Evolutionary conservation across 2,888 invertebrate species (phyloP), one percentile per base, ranked within the genome.

Genomic region (Nemotelus pantherinus): DNA sequence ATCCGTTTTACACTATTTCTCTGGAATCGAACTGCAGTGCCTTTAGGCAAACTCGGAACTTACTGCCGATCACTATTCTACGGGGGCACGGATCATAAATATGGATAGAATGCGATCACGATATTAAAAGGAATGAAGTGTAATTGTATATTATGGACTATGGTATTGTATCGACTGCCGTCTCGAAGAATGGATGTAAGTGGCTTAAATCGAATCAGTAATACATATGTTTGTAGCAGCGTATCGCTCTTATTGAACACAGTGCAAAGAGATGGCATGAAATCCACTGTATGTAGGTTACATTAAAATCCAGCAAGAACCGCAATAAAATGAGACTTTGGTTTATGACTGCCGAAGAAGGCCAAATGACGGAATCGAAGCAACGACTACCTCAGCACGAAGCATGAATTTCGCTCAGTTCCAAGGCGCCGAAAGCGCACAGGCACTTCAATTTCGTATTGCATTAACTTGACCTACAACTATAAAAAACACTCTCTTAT

Each of bases 381-480:
- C 5, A 43, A 25, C 10, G 47, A 41, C 25, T 39, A 6, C 48
- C 60, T 63, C 41, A 63, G 47, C 63, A 63, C 25, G 50, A 60
- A 74, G 45, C n/a, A 48, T 63, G 7, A 25, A 25, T 58, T 39
- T 3, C 57, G 72, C 1, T 5, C 70, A 70, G 43, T 43, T 41
- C 55, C 70, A 47, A 45, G 41, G 53, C 41, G 53, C 63, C 9
- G 43, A 39, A 63, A 25, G 47, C 45, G 65, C 6, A 39, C 58
- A 47, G 47, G 25, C 45, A 3, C 3, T 25, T 47, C 47, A 58
- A 39, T 63, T 67, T 67, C 74, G 50, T 79, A 77, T 77, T 79
- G 77, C 78, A 79, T 77, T 77, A 77, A 77, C 72, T 79, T 79
- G 78, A 79, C 78, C 78, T 79, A 79, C 58, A 79, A 77, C 68